Base-by-base conservation (phyloP, 2,888 invertebrate species). In the Julus scandinavius region DNA sequence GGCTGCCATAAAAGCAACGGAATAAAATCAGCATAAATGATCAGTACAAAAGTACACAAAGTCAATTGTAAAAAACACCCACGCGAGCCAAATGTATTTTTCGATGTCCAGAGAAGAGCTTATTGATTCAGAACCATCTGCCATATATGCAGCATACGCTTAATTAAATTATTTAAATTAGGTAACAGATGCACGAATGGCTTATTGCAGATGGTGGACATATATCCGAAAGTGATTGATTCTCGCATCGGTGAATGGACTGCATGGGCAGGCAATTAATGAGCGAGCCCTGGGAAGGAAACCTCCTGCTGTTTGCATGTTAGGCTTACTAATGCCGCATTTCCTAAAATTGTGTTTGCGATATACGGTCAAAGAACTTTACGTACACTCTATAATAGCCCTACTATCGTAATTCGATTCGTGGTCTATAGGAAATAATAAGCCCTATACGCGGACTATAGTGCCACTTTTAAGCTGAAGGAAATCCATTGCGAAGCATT, bases 141-240 rank as follows among this genome's bases (percentile, higher is more conserved):
- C 72, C 29, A 72, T 29, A 72, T 20, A 29, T 29, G 72, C 72
- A 72, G 72, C 72, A 5, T n/a, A 72, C 72, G 72, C 72, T 72
- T 72, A 72, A 72, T 72, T 72, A 72, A 72, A 72, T 72, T 72
- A 72, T 72, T 72, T 72, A 72, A 72, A 72, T 72, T 72, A 72
- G 72, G 72, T 29, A 72, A 29, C 72, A 72, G 72, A 72, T 72
- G 72, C 72, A 7, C 72, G 72, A 72, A 72, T 72, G 29, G 20
- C 72, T 72, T 72, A 72, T 72, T 72, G 72, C 72, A 72, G 72
- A 72, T 72, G 72, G 72, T 72, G 72, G 72, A 72, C 72, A 72
- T 29, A 72, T 29, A 29, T 63, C n/a, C 29, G 29, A 29, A 72
- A 72, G 72, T 72, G 72, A 72, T 72, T 72, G 72, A 72, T 72